Evolutionary conservation across 2,888 invertebrate species (phyloP).

Genomic region (Hemicrepidius hirtus): DNA sequence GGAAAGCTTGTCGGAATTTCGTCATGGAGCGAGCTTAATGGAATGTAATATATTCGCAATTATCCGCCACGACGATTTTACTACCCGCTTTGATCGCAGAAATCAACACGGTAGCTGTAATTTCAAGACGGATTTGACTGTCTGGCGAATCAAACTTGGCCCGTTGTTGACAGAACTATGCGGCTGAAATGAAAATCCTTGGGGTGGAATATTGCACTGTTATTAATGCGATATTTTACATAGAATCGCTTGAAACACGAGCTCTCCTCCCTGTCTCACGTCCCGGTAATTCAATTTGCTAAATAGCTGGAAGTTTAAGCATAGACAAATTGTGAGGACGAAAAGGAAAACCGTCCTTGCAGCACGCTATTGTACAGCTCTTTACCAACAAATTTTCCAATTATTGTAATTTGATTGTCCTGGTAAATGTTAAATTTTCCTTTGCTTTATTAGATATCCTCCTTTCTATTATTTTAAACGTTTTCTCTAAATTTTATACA

Average conservation of each 20-base stretch:
- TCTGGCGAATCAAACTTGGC: conserved; percentile 30
- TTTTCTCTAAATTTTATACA: too few relatives aligned
- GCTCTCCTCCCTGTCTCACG: conserved; percentile 7
- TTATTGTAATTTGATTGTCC: neutral
- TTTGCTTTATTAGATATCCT: neutral
- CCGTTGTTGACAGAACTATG: conserved; percentile 40
- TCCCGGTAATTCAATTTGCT: conserved; percentile 19
- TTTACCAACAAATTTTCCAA: conserved; percentile 7
- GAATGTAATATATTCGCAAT: conserved; percentile 64
- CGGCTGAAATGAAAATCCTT: conserved; percentile 32
- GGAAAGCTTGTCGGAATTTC: conserved; percentile 59
- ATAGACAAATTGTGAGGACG: conserved; percentile 24
- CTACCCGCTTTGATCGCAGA: conserved; percentile 60
- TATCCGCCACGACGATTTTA: conserved; percentile 60
- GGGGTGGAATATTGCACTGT: conserved; percentile 31
- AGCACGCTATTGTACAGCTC: neutral
- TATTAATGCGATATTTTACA: conserved; percentile 25
- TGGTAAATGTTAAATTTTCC: too few relatives aligned
- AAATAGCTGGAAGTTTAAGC: conserved; percentile 11
- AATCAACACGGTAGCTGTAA: conserved; percentile 54
- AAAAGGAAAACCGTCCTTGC: neutral
- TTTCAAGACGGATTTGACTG: conserved; percentile 40
- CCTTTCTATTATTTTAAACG: too few relatives aligned
- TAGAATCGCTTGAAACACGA: conserved; percentile 12
- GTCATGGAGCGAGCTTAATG: conserved; percentile 60